Evolutionary conservation across 2,888 invertebrate genomes (phyloP), one percentile per base, ranked within the genome.

Genomic region (Zele albiditarsus): DNA sequence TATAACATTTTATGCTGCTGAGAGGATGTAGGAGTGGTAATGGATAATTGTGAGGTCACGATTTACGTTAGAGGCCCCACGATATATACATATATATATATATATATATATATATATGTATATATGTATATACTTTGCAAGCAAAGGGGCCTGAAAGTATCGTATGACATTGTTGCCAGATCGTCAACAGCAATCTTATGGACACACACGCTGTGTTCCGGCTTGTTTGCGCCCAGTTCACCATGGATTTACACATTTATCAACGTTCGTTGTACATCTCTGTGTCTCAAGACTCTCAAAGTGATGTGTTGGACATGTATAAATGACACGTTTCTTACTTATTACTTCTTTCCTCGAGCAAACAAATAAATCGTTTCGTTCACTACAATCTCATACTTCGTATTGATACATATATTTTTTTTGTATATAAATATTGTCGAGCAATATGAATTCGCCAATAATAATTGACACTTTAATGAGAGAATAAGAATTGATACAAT

Each of bases 91-190:
- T n/a, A n/a, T n/a, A n/a, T n/a, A n/a, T n/a, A n/a, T n/a, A n/a
- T n/a, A n/a, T n/a, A n/a, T n/a, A n/a, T n/a, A n/a, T n/a, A n/a
- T n/a, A n/a, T n/a, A n/a, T n/a, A n/a, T n/a, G n/a, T n/a, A n/a
- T n/a, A n/a, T n/a, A n/a, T n/a, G n/a, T n/a, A n/a, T n/a, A 23
- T 53, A 53, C 20, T 53, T 53, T 12, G 38, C 38, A 38, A 8
- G 53, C 20, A 53, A 12, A 20, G 53, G 53, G 53, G 53, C 53
- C 53, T 53, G 53, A 53, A 53, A 53, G 53, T 53, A 20, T 53
- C 53, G 20, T 53, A 53, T 65, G 14, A 33, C 83, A 81, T 79
- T 77, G 83, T 84, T 84, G 84, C 84, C 84, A 83, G 82, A 82
- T 84, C 72, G 79, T 69, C 74, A 74, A 80, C 79, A 79, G 82